phyloP scores from a whole-genome alignment of 2,113 vertebrate species.

The Scatophagus argus region DNA sequence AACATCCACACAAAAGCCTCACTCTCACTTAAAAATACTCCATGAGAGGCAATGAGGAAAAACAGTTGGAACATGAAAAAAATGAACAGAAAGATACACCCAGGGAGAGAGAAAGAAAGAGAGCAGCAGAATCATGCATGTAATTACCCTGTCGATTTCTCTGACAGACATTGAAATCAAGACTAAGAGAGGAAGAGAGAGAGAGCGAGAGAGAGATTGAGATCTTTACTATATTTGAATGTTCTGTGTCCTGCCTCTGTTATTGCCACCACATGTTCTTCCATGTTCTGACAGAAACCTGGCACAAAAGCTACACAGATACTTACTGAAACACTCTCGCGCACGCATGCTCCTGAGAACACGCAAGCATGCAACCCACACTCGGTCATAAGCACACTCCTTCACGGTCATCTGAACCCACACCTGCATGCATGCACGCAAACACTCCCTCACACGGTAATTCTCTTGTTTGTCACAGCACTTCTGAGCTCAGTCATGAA shows the following conservation, averaged over 20 bases:
- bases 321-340: background rate
- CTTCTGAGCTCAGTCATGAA: constrained; percentile 5
- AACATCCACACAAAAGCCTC: constrained; percentile 35
- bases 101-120: constrained; percentile 25
- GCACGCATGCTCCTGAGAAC: constrained; percentile 21
- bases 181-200: constrained; percentile 22
- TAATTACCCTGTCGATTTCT: constrained; percentile 54
- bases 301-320: constrained; percentile 15
- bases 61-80: background rate
- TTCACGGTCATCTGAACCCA: constrained; percentile 29
- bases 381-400: background rate
- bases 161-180: constrained; percentile 49
- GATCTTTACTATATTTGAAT: constrained; percentile 25
- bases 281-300: constrained; percentile 37
- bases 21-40: constrained; percentile 20
- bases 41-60: background rate
- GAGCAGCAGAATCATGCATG: constrained; percentile 23
- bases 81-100: constrained; percentile 12
- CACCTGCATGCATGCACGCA: constrained; percentile 35
- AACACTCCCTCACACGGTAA: background rate
- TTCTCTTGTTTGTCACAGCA: constrained; percentile 8
- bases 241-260: constrained; percentile 19
- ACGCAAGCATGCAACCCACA: constrained; percentile 2
- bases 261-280: constrained; percentile 39
- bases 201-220: background rate